Percentiles rank a stretch among this genome's conserved stretches.
Conservation (phyloP, 2,888 invertebrate genomes). For the Dyspetes luteomarginatus region DNA sequence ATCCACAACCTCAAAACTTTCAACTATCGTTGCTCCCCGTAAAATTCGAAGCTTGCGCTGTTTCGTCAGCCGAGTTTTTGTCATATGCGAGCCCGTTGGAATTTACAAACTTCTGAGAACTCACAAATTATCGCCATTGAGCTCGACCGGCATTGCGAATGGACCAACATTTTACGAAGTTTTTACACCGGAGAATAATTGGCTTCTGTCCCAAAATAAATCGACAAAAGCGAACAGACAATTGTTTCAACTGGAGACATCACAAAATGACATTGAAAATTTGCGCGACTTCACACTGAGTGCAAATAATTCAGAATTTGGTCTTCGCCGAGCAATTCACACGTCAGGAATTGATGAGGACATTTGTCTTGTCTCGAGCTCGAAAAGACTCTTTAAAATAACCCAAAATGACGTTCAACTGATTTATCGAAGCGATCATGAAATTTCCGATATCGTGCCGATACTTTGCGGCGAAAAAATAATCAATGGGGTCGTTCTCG, state of each 20-base stretch:
- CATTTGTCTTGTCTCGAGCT: conserved; percentile 72
- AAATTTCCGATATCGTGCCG: conserved; percentile 71
- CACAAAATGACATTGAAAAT: background rate
- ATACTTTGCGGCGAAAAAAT: conserved; percentile 66
- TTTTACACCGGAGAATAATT: conserved; percentile 64
- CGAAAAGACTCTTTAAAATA: conserved; percentile 72
- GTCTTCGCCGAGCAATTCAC: conserved; percentile 65
- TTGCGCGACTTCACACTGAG: conserved; percentile 59
- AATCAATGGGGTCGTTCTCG: conserved; percentile 70
- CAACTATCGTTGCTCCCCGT: conserved; percentile 69
- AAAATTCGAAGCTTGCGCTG: conserved; percentile 72
- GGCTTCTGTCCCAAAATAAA: conserved; percentile 74
- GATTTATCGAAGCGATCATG: conserved; percentile 68
- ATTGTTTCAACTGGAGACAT: conserved; percentile 68
- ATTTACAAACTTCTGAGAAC: conserved; percentile 75
- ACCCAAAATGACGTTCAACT: conserved; percentile 66
- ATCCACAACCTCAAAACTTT: conserved; percentile 18
- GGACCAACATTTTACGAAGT: conserved; percentile 74
- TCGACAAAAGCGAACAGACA: conserved; percentile 65
- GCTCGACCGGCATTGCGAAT: conserved; percentile 74
- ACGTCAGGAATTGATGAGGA: conserved; percentile 28
- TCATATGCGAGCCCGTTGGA: conserved; percentile 75
- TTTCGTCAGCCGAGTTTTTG: conserved; percentile 73
- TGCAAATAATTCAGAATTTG: conserved; percentile 54
- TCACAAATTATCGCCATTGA: conserved; percentile 71